These are phyloP conservation scores for Tachyglossus aculeatus DNA, from an alignment of 2,797 vertebrate genomes.

Conservation along the genomic window DNA sequence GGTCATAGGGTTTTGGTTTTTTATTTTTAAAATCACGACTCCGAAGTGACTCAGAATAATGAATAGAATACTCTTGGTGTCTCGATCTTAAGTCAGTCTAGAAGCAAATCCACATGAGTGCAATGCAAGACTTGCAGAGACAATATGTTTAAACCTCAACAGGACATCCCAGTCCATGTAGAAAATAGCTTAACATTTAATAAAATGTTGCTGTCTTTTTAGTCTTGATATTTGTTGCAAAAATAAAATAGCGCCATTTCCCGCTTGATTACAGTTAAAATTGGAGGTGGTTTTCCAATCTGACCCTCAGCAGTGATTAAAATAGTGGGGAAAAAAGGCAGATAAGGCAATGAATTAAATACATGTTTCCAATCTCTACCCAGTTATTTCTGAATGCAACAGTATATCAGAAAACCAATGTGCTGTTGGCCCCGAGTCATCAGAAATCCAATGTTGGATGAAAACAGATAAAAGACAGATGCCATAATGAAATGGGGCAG, in stretches of 20 bases:
- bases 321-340: conserved; percentile 57
- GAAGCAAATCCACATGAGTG: conserved; percentile 46
- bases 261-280: conserved; percentile 74
- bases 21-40: no score
- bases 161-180: conserved; percentile 10
- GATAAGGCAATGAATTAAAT: conserved; percentile 66
- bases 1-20: no score
- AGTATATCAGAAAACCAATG: conserved; percentile 65
- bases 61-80: no score
- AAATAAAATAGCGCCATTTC: conserved; percentile 79
- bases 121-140: conserved; percentile 46
- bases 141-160: conserved; percentile 42
- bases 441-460: conserved; percentile 76
- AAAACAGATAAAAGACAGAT: conserved; percentile 70
- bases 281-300: conserved; percentile 70
- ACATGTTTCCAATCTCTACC: conserved; percentile 71
- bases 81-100: no score
- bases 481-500: conserved; percentile 56
- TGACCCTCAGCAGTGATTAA: conserved; percentile 67
- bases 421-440: conserved; percentile 56
- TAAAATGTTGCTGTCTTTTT: conserved; percentile 67
- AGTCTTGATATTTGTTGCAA: conserved; percentile 65
- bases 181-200: no score
- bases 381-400: conserved; percentile 65
- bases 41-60: no score